Base-by-base conservation (phyloP, 2,113 vertebrate genomes). In the Paramisgurnus dabryanus region DNA sequence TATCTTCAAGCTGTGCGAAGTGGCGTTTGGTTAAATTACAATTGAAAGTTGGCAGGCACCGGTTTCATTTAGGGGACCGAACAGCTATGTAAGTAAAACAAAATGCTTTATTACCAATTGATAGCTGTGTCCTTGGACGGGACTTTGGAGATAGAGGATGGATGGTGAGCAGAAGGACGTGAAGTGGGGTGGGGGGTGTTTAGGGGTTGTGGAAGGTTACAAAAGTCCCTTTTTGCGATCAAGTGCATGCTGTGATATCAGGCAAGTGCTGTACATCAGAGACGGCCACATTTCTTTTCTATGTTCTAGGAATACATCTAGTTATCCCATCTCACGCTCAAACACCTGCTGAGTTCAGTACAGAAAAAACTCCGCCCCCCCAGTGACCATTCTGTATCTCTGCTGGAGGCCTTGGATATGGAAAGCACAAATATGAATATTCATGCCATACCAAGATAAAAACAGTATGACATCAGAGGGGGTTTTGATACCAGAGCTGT, bases 401-500 rank as follows among this genome's bases (percentile, higher is more conserved):
- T 91, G 90, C 88, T 90, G 90, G 91, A 91, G 87, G 86, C 89
- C 88, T 92, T 90, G 87, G 89, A 92, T 90, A 92, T 93, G 91
- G 86, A 92, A 92, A 93, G 91, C 86, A 88, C 80, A 73, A 83
- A 83, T 83, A 74, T 82, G 86, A 86, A 83, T 22, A 83, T 86
- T 88, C 85, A 90, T 87, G 82, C 80, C 34, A 9, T 57, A 55
- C 50, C 61, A 58, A 43, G 76, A 76, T 68, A 67, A 61, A 85
- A 76, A 79, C 79, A 63, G 80, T 81, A 76, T 61, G 66, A 66
- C 60, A 40, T 17, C 22, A 22, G 45, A n/a, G 69, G 66, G 47
- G 58, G 65, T 41, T 66, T 49, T 43, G 60, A 76, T 84, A 76
- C 79, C 79, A 71, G 45, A 67, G 57, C 69, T 65, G 45, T 80